Evolutionary conservation across 2,888 invertebrate species (phyloP).

Genomic region (Perizoma flavofasciatum): DNA sequence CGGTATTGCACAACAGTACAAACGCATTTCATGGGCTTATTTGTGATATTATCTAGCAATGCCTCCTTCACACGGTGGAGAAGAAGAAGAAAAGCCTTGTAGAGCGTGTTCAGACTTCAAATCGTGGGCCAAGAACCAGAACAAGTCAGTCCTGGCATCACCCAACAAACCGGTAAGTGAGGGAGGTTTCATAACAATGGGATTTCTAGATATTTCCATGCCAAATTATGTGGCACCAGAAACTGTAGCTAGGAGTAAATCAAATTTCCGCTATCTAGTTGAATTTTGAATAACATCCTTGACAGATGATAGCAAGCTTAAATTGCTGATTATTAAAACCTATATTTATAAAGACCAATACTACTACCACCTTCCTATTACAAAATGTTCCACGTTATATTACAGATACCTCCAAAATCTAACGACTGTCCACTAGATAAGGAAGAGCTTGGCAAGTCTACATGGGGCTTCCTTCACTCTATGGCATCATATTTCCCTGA

Average conservation of each 20-base stretch:
- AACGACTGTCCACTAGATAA: constrained; percentile 91
- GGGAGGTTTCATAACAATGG: constrained; percentile 33
- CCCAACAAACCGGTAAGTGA: constrained; percentile 62
- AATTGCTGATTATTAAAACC: too few relatives aligned
- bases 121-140: constrained; percentile 87
- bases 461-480: constrained; percentile 98
- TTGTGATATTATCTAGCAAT: constrained; percentile 39
- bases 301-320: too few relatives aligned
- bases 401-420: constrained; percentile 45
- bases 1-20: constrained; percentile 52
- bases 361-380: background rate
- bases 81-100: constrained; percentile 84
- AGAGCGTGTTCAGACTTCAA: constrained; percentile 89
- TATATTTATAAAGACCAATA: too few relatives aligned
- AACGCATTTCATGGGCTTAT: constrained; percentile 45
- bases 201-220: constrained; percentile 31
- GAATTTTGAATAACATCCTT: too few relatives aligned
- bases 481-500: constrained; percentile 98
- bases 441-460: constrained; percentile 89
- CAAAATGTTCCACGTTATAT: constrained; percentile 4
- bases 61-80: constrained; percentile 65
- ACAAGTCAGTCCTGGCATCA: constrained; percentile 51
- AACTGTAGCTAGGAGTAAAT: too few relatives aligned
- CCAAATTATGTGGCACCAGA: too few relatives aligned
- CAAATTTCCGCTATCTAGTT: too few relatives aligned